Conservation (phyloP, 2,113 vertebrate genomes). For the Sorex fumeus region DNA sequence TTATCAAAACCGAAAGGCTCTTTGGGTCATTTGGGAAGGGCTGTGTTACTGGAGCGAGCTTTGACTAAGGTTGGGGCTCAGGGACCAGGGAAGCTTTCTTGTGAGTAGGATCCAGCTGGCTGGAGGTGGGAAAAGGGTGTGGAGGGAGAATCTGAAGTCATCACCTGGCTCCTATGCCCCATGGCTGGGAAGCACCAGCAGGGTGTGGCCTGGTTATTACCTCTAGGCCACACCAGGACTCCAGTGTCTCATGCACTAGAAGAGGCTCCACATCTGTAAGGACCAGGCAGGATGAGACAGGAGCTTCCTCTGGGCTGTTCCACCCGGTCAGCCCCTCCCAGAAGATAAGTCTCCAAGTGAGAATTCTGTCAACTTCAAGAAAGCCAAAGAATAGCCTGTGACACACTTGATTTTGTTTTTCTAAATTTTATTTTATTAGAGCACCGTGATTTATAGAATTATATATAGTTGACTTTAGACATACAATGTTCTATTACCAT, state of each 20-base stretch:
- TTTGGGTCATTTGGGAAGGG: neutral
- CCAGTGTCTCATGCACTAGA: neutral
- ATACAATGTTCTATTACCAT: too few relatives aligned
- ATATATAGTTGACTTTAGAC: too few relatives aligned
- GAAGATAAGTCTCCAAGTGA: neutral
- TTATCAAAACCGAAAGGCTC: neutral
- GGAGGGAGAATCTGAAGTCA: neutral
- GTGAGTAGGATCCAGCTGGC: neutral
- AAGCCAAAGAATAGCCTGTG: neutral
- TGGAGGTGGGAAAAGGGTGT: neutral
- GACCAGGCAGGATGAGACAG: fast-evolving
- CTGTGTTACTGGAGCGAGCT: neutral
- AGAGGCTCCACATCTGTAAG: neutral
- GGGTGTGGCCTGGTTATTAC: too few relatives aligned
- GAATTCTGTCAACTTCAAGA: neutral
- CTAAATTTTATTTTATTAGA: too few relatives aligned
- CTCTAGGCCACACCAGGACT: too few relatives aligned
- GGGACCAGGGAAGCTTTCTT: neutral
- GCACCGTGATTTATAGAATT: too few relatives aligned
- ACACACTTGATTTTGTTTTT: too few relatives aligned
- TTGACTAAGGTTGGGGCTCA: neutral
- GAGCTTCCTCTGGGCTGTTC: neutral
- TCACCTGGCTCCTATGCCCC: neutral
- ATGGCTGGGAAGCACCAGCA: fast-evolving
- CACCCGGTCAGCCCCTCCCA: neutral